Evolutionary conservation across 2,888 invertebrate species (phyloP), one percentile per base, ranked within the genome.

Genomic region (Hedya salicella): DNA sequence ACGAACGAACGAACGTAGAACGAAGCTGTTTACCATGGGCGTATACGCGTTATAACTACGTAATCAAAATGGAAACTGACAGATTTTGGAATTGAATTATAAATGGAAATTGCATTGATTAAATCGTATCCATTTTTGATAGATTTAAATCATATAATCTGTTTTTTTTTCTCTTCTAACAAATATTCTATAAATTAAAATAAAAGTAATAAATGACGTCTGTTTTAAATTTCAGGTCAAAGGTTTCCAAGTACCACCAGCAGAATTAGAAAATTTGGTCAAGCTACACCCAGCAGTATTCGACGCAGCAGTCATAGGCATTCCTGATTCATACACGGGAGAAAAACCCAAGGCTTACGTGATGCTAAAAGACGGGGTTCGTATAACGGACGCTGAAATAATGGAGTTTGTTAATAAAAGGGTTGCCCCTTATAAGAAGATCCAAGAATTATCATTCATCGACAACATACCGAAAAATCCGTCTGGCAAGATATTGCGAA

Each of bases 221-320:
- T 2, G 14, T 14, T 54, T 32, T 0, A 8, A 17, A 53, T 39
- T 46, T 6, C 74, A 90, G 90, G 96, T 95, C 0, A 95, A 94
- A 83, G 95, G 92, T 1, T 94, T 91, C 76, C 94, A 97, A 94
- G 97, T 98, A 6, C 95, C 98, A 9, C 98, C 98, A 17, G 97
- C 98, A 0, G 98, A 98, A 84, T 83, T 98, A 25, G 98, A 98
- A 85, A 95, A 93, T 57, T 77, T 96, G 3, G 78, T 97, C 0
- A 93, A 96, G 67, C 93, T 94, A 48, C 96, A 96, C 83, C 95
- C 96, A 0, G 93, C 93, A 25, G 93, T 98, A 0, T 82, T 92
- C 11, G 98, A 98, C 75, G 96, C 95, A 0, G 98, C 96, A 0
- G 97, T 98, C 0, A 92, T 98, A 68, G 97, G 97, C 0, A 84